These are phyloP conservation scores for Siderastrea radians DNA, from an alignment of 92 coral and sea anemone genomes.

Conservation along the genomic window DNA sequence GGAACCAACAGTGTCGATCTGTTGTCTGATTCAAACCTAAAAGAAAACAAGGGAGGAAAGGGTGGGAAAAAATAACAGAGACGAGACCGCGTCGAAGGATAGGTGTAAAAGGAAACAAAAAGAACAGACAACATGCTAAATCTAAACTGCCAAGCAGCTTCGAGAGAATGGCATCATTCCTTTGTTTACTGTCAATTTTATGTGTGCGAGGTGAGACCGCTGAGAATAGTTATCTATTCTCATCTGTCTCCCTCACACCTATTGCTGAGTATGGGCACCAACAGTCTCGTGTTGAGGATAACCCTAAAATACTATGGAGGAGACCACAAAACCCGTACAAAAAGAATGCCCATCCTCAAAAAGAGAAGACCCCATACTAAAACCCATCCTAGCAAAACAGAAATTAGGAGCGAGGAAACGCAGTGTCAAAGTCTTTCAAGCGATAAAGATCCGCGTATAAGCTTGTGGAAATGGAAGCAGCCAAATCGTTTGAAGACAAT, in stretches of 20 bases:
- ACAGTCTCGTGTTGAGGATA: too few species aligned
- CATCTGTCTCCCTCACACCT: too few species aligned
- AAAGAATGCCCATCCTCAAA: slow-evolving; percentile 2
- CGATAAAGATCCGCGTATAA: too few species aligned
- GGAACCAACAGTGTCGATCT: slow-evolving; percentile 11
- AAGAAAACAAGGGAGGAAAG: neutral
- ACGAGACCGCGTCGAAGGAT: neutral
- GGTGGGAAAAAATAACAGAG: neutral
- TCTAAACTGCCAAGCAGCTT: neutral
- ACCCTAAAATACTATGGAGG: too few species aligned
- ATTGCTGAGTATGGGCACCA: too few species aligned
- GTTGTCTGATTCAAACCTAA: neutral
- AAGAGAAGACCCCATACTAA: slow-evolving; percentile 5
- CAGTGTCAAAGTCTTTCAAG: too few species aligned
- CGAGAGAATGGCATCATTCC: slow-evolving; percentile 15
- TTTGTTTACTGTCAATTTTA: neutral
- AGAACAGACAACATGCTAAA: neutral
- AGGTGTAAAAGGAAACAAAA: neutral
- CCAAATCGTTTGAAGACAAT: too few species aligned
- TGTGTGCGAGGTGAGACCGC: too few species aligned
- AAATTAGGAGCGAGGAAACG: neutral
- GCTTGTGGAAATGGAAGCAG: too few species aligned
- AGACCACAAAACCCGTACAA: too few species aligned
- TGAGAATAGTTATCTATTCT: too few species aligned
- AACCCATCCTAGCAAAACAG: slow-evolving; percentile 1